Evolutionary conservation across 2,797 vertebrate species (phyloP), one percentile per base, ranked within the genome.

Genomic region (Vultur gryphus): DNA sequence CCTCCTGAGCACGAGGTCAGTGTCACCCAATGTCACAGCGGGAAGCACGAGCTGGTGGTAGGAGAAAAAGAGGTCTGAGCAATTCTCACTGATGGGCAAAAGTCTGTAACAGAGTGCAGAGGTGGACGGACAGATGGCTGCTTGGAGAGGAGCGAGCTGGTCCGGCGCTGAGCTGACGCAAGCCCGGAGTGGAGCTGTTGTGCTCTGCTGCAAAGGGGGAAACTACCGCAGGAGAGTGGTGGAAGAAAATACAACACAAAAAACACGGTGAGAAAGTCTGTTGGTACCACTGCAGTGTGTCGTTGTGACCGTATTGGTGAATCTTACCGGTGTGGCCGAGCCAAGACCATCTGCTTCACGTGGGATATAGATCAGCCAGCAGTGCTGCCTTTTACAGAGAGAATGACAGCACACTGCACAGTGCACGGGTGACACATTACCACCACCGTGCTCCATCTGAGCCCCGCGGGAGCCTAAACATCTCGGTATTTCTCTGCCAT

Each of bases 281-380:
- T 17, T 15, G 19, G 29, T 52, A 12, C 3, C 1, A 0, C n/a
- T 54, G 66, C 49, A 15, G 79, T 5, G 21, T 49, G 75, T 72
- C 16, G 3, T 1, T 10, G n/a, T 23, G n/a, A 33, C 24, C 2
- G 0, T 4, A 4, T 0, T 16, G 14, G 46, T 33, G 57, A 41
- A 11, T 19, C 33, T 12, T 14, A 41, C 0, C 5, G 25, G 39
- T 41, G 43, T n/a, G 49, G 62, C 78, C 18, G 17, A 26, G 43
- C 78, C 17, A 64, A 58, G 52, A 43, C 31, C 70, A 4, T 10
- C 26, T 37, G 43, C 54, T 29, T 14, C 37, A 3, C 4, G 10
- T 43, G 51, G 75, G 29, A 66, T 23, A 8, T 10, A 29, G 25
- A 11, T 12, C 3, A 4, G 26, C 37, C 61, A 44, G 61, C 76